Evolutionary conservation across 2,113 vertebrate species (phyloP).

Genomic region (Mastomys natalensis): DNA sequence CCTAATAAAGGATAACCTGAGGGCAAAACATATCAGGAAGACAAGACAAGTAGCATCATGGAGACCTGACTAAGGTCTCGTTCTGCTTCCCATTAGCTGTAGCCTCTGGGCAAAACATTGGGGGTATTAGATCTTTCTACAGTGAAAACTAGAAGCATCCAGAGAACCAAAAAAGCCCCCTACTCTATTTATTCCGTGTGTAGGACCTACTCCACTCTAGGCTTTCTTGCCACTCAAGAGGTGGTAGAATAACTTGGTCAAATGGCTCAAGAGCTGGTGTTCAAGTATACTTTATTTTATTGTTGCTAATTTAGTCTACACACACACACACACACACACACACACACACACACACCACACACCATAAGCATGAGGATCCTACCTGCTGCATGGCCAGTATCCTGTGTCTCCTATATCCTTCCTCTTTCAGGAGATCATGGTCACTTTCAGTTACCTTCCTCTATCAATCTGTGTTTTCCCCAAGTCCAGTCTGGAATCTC

Average conservation of each 20-base stretch:
- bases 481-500: background rate
- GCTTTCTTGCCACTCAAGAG: background rate
- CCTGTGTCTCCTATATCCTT: background rate
- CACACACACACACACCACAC: background rate
- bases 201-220: fast-evolving
- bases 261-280: background rate
- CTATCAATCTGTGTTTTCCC: background rate
- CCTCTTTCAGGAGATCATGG: background rate
- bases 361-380: background rate
- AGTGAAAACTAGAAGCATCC: background rate
- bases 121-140: background rate
- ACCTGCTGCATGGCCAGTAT: background rate
- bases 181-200: background rate
- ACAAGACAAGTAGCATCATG: background rate
- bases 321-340: background rate
- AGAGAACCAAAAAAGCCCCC: background rate
- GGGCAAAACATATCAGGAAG: background rate
- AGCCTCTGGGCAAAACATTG: background rate
- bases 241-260: background rate
- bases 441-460: background rate
- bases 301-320: no score
- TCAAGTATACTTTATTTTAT: background rate
- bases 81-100: background rate
- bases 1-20: background rate
- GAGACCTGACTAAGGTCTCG: background rate